phyloP scores from a whole-genome alignment of 2,888 invertebrate genomes.

The Philhelius pedissequus region DNA sequence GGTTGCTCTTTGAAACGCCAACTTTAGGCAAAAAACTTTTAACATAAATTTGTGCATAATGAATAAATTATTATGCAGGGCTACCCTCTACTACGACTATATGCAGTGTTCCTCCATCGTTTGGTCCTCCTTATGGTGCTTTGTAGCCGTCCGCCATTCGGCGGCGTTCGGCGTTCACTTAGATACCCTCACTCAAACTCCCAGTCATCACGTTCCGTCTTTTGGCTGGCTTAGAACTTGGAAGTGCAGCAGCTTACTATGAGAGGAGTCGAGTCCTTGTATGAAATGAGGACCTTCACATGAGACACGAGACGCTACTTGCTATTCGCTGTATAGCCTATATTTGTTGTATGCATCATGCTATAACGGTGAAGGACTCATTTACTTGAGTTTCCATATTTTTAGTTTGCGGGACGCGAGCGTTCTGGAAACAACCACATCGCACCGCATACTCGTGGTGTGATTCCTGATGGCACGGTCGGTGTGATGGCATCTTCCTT shows the following conservation, averaged over 20 bases:
- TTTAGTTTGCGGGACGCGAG: conserved; percentile 40
- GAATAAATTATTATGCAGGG: conserved; percentile 70
- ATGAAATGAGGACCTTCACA: neutral
- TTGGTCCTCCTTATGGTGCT: conserved; percentile 61
- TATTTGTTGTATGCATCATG: conserved; percentile 31
- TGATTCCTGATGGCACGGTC: conserved; percentile 37
- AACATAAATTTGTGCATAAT: conserved; percentile 72
- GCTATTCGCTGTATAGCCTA: neutral
- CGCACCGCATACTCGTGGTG: conserved; percentile 31
- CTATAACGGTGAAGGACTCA: conserved; percentile 40
- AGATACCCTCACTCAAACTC: neutral
- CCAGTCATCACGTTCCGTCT: conserved; percentile 47
- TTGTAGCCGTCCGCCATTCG: no score
- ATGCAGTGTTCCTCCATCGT: conserved; percentile 26
- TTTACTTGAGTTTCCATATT: conserved; percentile 53
- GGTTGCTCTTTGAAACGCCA: conserved; percentile 60
- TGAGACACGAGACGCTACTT: neutral
- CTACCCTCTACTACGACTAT: conserved; percentile 36
- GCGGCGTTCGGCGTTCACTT: no score
- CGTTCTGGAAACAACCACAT: conserved; percentile 45
- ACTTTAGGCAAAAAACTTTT: conserved; percentile 70
- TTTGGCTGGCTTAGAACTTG: no score
- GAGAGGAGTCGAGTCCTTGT: neutral
- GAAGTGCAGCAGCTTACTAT: conserved; percentile 25
- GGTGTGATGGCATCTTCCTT: neutral